phyloP scores from a whole-genome alignment of 2,113 vertebrate species.

The Cebus imitator region DNA sequence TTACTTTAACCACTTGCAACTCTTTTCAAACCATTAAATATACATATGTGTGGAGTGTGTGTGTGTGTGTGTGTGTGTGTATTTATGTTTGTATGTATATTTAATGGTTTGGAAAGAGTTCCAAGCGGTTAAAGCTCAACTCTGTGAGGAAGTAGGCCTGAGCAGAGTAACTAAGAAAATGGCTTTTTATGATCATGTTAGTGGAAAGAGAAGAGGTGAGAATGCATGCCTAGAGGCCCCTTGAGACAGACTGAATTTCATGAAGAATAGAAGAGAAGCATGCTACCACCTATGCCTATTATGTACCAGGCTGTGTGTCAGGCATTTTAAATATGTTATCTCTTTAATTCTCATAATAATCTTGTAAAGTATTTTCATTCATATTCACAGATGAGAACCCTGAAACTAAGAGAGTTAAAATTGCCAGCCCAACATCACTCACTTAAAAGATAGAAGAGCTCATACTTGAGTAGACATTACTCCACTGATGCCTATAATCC shows the following conservation, averaged over 20 bases:
- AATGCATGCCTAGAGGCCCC: not conserved
- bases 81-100: not conserved
- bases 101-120: not conserved
- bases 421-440: rapidly evolving
- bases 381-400: not conserved
- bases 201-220: not conserved
- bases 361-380: not conserved
- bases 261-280: not conserved
- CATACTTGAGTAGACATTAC: not conserved
- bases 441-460: not conserved
- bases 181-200: not conserved
- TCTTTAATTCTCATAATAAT: not conserved
- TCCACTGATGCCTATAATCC: too few relatives aligned
- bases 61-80: too few relatives aligned
- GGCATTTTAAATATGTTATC: not conserved
- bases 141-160: not conserved
- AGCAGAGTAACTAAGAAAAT: not conserved
- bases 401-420: not conserved
- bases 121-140: not conserved
- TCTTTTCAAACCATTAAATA: not conserved
- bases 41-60: too few relatives aligned
- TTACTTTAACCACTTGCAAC: not conserved
- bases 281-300: not conserved
- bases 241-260: not conserved
- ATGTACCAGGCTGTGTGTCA: not conserved